Percentiles rank a stretch among this genome's conserved stretches.
These are phyloP conservation scores for Propithecus deckenii DNA, from an alignment of 2,797 vertebrate species.

Conservation along the genomic window DNA sequence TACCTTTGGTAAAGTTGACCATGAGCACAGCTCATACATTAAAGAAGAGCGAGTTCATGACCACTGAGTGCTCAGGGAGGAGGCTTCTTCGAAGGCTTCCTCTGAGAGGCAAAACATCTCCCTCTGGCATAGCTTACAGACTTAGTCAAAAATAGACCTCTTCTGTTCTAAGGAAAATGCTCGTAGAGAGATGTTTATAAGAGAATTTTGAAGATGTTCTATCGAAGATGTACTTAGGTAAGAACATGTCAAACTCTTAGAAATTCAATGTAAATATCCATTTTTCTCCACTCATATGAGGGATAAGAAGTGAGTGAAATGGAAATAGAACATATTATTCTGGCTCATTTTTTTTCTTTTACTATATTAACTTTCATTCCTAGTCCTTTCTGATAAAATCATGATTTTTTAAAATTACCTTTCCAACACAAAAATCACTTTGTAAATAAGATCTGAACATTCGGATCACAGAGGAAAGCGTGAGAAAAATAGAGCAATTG, in stretches of 20 bases:
- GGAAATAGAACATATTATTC: neutral
- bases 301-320: neutral
- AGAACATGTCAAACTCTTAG: neutral
- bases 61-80: neutral
- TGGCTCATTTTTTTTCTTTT: neutral
- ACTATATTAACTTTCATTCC: neutral
- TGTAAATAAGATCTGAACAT: slow-evolving; percentile 49
- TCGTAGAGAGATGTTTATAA: neutral
- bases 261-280: slow-evolving; percentile 46
- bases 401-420: neutral
- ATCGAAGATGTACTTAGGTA: slow-evolving; percentile 5
- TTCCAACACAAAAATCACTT: slow-evolving; percentile 32
- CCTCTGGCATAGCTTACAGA: neutral
- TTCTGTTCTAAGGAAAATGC: slow-evolving; percentile 10
- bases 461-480: slow-evolving; percentile 28
- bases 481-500: slow-evolving; percentile 40
- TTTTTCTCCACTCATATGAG: neutral
- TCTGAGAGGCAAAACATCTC: neutral
- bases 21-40: neutral
- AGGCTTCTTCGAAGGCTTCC: neutral
- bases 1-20: neutral
- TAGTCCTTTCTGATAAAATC: slow-evolving; percentile 40
- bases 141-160: slow-evolving; percentile 49
- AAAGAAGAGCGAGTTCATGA: neutral
- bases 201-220: slow-evolving; percentile 43